Evolutionary conservation across 2,113 vertebrate species (phyloP), one percentile per base, ranked within the genome.

Genomic region (Sciurus niger): DNA sequence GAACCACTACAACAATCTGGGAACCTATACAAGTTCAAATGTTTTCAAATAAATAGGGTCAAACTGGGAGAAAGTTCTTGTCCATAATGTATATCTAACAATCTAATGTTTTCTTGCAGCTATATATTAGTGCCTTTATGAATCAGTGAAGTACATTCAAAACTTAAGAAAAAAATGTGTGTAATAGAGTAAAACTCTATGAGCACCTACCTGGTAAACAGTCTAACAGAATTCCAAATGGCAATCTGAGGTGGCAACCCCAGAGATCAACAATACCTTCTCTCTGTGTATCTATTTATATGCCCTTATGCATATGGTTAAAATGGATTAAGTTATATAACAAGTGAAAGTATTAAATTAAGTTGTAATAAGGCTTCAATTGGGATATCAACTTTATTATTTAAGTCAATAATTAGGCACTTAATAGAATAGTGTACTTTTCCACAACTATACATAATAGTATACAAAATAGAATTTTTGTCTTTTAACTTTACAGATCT

Each of bases 401-500:
- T 48, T 92, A 89, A 87, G 65, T 24, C 55, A 89, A 55, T 86
- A 82, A 68, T 70, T 86, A 90, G 88, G 60, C 51, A 90, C 53
- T 84, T 95, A 92, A 90, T 88, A 32, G 22, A 85, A 58, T 74
- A 90, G 8, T 83, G 3, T 1, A 22, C 30, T 65, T 96, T 82
- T 79, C 83, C 32, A 94, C 65, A 97, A 18, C 34, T 97, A 65
- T 95, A 73, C 28, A 3, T 43, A 95, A 88, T 28, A 89, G 14
- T 68, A 72, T 87, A 55, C 84, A 80, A 97, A 97, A 94, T 96
- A 84, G 84, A 96, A 84, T 83, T 78, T 1, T 0, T 97, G 89
- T 55, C 96, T 95, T 97, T 98, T 98, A 93, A 97, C 73, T 96
- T 97, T 97, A 34, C 98, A 99, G 99, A 95, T 98, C 76, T 98